phyloP scores from a whole-genome alignment of 2,888 invertebrate genomes.

The Drosophila kuntzei region DNA sequence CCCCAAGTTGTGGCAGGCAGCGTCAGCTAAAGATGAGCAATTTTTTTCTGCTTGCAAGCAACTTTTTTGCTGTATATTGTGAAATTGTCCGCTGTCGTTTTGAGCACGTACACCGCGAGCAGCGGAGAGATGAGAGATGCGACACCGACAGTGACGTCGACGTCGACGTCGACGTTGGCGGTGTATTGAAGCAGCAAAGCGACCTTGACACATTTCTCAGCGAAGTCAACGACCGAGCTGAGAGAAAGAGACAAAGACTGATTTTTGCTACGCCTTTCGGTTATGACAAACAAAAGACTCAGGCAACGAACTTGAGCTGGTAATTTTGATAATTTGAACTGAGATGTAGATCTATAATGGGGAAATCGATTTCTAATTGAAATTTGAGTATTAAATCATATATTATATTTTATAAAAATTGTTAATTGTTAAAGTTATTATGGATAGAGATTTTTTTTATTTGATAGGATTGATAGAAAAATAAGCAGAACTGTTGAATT shows the following conservation, averaged over 20 bases:
- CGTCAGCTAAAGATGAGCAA: constrained; percentile 31
- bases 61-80: constrained; percentile 49
- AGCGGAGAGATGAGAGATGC: constrained; percentile 28
- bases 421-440: too few relatives aligned
- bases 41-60: constrained; percentile 23
- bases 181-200: constrained; percentile 20
- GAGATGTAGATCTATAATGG: background rate
- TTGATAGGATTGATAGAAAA: too few relatives aligned
- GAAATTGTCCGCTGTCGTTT: constrained; percentile 54
- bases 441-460: too few relatives aligned
- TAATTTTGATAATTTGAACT: background rate
- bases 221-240: constrained; percentile 56
- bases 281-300: constrained; percentile 52
- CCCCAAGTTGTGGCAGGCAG: constrained; percentile 17
- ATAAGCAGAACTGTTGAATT: too few relatives aligned
- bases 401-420: too few relatives aligned
- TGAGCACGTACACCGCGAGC: constrained; percentile 57
- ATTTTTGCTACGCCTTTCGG: constrained; percentile 15
- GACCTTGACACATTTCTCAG: constrained; percentile 64
- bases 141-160: constrained; percentile 23
- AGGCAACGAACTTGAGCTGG: constrained; percentile 57
- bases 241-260: constrained; percentile 2
- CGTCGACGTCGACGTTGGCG: constrained; percentile 31
- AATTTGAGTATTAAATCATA: too few relatives aligned
- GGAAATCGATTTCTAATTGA: background rate